These are phyloP conservation scores for Pseudomyrmex cubaensis DNA, from an alignment of 1,140 invertebrate genomes.

Conservation along the genomic window DNA sequence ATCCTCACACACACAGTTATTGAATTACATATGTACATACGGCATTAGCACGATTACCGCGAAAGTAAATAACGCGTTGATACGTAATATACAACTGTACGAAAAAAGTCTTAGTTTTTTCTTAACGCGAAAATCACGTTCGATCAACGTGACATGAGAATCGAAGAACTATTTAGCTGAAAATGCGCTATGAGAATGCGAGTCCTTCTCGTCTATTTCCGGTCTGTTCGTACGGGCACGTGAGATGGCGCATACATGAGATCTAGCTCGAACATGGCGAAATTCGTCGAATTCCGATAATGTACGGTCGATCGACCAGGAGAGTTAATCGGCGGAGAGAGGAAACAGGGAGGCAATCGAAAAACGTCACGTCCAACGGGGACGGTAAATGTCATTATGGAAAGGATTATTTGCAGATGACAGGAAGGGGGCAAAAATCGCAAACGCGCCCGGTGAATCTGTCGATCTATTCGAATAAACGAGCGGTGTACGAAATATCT, in stretches of 20 bases:
- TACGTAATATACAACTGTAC: not conserved
- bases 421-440: slow-evolving; percentile 18
- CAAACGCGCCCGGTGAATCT: not conserved
- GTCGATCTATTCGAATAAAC: not conserved
- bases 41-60: slow-evolving; percentile 3
- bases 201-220: slow-evolving; percentile 11
- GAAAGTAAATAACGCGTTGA: slow-evolving; percentile 7
- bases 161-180: slow-evolving; percentile 3
- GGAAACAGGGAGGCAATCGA: slow-evolving; percentile 33
- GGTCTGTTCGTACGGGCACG: not conserved
- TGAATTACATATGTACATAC: not conserved
- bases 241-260: slow-evolving; percentile 43
- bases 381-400: slow-evolving; percentile 47
- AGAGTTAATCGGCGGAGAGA: slow-evolving; percentile 50
- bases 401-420: slow-evolving; percentile 36
- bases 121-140: not conserved
- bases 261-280: slow-evolving; percentile 12
- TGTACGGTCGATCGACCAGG: slow-evolving; percentile 25
- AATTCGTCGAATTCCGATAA: slow-evolving; percentile 52
- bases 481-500: slow-evolving; percentile 21
- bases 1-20: slow-evolving; percentile 3
- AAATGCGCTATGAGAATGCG: slow-evolving; percentile 37
- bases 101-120: not conserved
- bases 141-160: not conserved
- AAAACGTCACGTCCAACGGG: slow-evolving; percentile 47